phyloP scores from a whole-genome alignment of 2,888 invertebrate species.

The Lasioglossum figueresi region DNA sequence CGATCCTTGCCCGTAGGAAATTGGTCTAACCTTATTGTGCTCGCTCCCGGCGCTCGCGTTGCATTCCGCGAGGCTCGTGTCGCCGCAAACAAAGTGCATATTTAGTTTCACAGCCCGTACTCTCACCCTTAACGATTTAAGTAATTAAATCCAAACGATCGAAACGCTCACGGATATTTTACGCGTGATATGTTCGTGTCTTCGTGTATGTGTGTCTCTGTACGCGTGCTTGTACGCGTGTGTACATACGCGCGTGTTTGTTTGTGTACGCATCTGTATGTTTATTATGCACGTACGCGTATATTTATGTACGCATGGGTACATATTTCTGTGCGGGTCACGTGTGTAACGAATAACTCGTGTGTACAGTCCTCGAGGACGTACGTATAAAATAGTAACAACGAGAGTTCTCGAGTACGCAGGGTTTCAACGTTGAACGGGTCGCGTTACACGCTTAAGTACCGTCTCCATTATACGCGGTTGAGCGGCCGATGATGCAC shows the following conservation, averaged over 20 bases:
- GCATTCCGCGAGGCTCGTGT: conserved; percentile 18
- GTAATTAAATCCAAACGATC: conserved; percentile 50
- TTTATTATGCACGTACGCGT: too few relatives aligned
- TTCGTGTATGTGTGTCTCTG: conserved; percentile 6
- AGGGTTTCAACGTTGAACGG: conserved; percentile 13
- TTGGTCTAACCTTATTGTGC: conserved; percentile 29
- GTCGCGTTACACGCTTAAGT: conserved; percentile 60
- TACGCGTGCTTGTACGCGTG: background rate
- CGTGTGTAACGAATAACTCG: background rate
- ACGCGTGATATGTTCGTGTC: conserved; percentile 62
- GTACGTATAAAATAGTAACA: conserved; percentile 36
- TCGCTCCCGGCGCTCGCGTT: conserved; percentile 3
- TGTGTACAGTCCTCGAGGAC: background rate
- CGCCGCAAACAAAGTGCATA: conserved; percentile 53
- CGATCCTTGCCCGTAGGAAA: background rate
- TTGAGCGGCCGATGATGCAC: background rate
- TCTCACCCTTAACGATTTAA: conserved; percentile 61
- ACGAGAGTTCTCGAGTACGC: conserved; percentile 32
- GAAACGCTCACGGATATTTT: conserved; percentile 26
- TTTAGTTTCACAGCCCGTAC: conserved; percentile 68
- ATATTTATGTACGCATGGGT: too few relatives aligned
- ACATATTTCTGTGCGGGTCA: background rate
- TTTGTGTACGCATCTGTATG: background rate
- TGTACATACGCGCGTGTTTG: background rate
- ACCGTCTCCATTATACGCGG: conserved; percentile 44